A percentile compares a stretch with the other conserved stretches of the same genome.
These are phyloP conservation scores for Sebastes iracundus DNA, from an alignment of 2,797 vertebrate genomes.

Conservation along the genomic window DNA sequence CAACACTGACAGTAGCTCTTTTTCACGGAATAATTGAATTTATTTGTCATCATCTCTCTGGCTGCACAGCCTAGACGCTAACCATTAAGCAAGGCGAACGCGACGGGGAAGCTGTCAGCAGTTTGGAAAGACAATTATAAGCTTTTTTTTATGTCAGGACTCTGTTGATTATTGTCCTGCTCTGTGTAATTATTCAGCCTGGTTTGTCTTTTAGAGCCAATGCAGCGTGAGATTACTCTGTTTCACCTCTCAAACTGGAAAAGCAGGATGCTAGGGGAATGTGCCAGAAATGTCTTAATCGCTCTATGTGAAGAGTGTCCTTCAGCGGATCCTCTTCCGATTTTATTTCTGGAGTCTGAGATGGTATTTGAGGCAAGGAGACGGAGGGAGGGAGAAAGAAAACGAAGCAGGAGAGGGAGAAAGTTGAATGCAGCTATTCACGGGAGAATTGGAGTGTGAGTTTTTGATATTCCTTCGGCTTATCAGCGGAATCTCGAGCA, in stretches of 20 bases:
- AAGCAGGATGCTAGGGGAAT: constrained; percentile 45
- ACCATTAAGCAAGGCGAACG: constrained; percentile 29
- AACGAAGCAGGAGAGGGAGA: constrained; percentile 1
- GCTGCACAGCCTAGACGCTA: constrained; percentile 14
- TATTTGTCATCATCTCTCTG: constrained; percentile 50
- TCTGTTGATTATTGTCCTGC: constrained; percentile 66
- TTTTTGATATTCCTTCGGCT: constrained; percentile 63
- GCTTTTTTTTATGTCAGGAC: constrained; percentile 33
- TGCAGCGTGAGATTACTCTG: constrained; percentile 71
- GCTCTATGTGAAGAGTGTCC: constrained; percentile 64
- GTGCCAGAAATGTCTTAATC: constrained; percentile 73
- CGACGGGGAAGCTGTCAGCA: constrained; percentile 28
- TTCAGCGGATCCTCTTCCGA: constrained; percentile 62
- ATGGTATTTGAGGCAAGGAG: constrained; percentile 31
- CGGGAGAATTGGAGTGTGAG: constrained; percentile 43
- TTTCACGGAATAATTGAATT: constrained; percentile 61
- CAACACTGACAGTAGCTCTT: constrained; percentile 20
- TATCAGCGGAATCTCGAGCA: constrained; percentile 58
- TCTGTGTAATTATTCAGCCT: constrained; percentile 72
- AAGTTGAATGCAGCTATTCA: constrained; percentile 35
- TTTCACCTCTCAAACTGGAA: constrained; percentile 67
- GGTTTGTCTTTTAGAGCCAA: constrained; percentile 69
- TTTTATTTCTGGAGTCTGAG: constrained; percentile 63
- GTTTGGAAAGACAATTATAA: constrained; percentile 53
- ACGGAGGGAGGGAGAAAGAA: not conserved